phyloP scores from a whole-genome alignment of 2,113 vertebrate species.

The Actenoides lindsayi region DNA sequence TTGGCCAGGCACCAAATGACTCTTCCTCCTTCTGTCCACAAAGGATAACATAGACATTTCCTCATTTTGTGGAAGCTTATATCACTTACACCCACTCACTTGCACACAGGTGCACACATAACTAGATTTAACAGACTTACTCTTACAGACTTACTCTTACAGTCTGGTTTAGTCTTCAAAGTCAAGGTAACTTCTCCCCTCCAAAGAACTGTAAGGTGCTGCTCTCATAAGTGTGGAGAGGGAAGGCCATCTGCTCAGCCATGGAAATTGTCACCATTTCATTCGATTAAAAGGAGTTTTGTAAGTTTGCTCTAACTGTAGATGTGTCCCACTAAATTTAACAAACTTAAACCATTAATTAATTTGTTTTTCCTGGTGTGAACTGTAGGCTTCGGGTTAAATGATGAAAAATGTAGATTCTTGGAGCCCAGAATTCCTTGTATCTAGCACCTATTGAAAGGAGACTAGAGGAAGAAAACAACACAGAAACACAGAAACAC shows the following conservation, averaged over 20 bases:
- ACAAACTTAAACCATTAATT: not conserved
- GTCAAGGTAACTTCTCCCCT: not conserved
- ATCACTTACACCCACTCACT: not conserved
- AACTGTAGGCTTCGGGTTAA: not conserved
- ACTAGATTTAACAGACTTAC: not conserved
- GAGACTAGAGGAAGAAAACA: not conserved
- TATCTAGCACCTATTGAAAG: not conserved
- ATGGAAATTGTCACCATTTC: not conserved
- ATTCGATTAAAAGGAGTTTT: not conserved
- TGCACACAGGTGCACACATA: not conserved
- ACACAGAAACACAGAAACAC: not conserved
- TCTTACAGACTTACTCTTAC: not conserved
- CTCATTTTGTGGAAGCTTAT: not conserved
- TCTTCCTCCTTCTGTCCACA: not conserved
- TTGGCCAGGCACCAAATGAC: not conserved
- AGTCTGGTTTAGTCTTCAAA: not conserved
- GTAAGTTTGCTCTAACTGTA: not conserved
- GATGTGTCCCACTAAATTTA: not conserved
- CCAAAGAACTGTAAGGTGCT: not conserved
- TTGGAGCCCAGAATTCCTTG: not conserved
- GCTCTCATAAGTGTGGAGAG: not conserved
- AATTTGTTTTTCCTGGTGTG: not conserved
- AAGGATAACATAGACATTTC: not conserved
- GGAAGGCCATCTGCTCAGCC: not conserved
- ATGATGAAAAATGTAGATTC: not conserved